Percentiles rank a stretch among this genome's conserved stretches.
Evolutionary conservation across 2,113 vertebrate species (phyloP).

Genomic region (Antidorcas marsupialis): DNA sequence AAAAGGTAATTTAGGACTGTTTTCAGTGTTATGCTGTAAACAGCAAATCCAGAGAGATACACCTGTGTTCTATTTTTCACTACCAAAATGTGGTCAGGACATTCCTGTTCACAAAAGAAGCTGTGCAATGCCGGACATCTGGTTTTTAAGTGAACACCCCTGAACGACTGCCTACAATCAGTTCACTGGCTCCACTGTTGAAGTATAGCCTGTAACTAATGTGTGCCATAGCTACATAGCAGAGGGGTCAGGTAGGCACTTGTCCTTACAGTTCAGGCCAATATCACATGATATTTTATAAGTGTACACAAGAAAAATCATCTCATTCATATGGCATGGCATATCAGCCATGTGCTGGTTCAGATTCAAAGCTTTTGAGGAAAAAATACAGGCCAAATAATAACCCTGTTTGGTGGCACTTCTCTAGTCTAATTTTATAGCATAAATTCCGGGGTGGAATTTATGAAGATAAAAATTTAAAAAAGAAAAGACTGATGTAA

Average conservation of each 20-base stretch:
- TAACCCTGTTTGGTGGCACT: neutral
- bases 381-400: neutral
- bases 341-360: neutral
- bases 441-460: neutral
- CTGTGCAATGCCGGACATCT: neutral
- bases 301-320: neutral
- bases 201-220: neutral
- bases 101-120: neutral
- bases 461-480: neutral
- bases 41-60: neutral
- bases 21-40: neutral
- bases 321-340: neutral
- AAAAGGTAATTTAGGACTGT: neutral
- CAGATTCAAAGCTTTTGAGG: neutral
- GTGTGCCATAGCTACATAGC: neutral
- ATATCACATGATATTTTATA: neutral
- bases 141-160: neutral
- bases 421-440: neutral
- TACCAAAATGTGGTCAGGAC: neutral
- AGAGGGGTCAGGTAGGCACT: neutral
- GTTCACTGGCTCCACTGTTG: neutral
- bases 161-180: neutral
- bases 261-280: neutral
- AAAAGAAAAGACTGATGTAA: neutral
- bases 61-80: neutral